Evolutionary conservation across 2,113 vertebrate species (phyloP).

Genomic region (Numenius arquata): DNA sequence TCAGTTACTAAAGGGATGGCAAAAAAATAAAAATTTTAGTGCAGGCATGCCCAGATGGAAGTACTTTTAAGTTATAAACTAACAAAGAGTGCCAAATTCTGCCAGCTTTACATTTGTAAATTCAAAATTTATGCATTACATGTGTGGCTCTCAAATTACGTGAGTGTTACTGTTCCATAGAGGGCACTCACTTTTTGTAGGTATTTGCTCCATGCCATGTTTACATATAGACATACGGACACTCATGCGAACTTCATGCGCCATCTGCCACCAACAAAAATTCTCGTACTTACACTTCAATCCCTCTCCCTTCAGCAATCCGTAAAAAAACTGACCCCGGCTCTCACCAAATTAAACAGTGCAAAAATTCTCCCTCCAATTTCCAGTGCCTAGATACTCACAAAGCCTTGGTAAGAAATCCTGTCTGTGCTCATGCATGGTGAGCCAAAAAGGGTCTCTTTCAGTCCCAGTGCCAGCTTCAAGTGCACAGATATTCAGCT

Average conservation of each 20-base stretch:
- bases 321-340: not conserved
- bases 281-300: not conserved
- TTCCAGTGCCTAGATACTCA: not conserved
- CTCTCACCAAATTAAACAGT: not conserved
- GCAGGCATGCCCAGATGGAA: not conserved
- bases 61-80: not conserved
- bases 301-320: not conserved
- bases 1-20: not conserved
- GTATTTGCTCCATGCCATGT: not conserved
- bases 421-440: not conserved
- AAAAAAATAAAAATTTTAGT: not conserved
- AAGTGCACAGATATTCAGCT: not conserved
- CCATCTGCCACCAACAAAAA: not conserved
- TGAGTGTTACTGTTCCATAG: not conserved
- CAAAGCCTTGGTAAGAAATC: not conserved
- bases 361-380: not conserved
- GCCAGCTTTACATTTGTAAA: not conserved
- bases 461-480: not conserved
- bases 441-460: not conserved
- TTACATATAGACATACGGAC: fast-evolving
- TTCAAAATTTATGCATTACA: not conserved
- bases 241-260: not conserved
- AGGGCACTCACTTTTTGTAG: not conserved
- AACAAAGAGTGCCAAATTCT: not conserved
- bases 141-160: not conserved